Base-by-base conservation (phyloP, 2,113 vertebrate species). In the Lepus americanus region DNA sequence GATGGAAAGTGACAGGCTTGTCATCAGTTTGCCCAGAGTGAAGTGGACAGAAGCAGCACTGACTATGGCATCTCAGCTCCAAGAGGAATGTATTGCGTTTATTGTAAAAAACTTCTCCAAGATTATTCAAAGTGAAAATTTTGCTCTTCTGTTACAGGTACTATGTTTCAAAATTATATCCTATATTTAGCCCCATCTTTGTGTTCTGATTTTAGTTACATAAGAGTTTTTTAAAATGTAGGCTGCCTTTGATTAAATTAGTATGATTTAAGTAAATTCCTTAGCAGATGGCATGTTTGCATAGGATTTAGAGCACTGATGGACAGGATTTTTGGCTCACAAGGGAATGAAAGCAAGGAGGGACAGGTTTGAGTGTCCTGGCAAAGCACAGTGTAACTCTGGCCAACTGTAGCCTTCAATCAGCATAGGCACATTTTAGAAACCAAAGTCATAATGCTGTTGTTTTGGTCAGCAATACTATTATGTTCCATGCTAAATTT, bases 41-140 rank as follows among this genome's bases (percentile, higher is more conserved):
- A 99, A 99, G 95, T 99, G 99, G 99, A 99, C 99, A 22, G 98
- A 99, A 97, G 96, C 98, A 95, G 98, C 99, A 76, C 90, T 98
- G 94, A 96, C 95, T 17, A 98, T 99, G 96, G 99, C 99, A 36
- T 98, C 98, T 0, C 98, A 97, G 95, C 98, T 99, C 0, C 99
- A 99, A 79, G 99, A 99, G 91, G 97, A 99, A 95, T 99, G 99
- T 66, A 92, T 99, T 84, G 55, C 80, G 0, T 98, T 99, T 95
- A 99, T 99, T 59, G 98, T 99, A 96, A 96, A 98, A 83, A 98
- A 99, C 96, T 99, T 99, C 85, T 97, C 99, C 9, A 96, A 85
- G 6, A 79, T 99, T 83, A 98, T 98, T 96, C 97, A 97, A 96
- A 99, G 98, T 73, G 98, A 98, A 96, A 99, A 98, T 95, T 99